Evolutionary conservation across 2,888 invertebrate genomes (phyloP).

Genomic region (Mythimna ferrago): DNA sequence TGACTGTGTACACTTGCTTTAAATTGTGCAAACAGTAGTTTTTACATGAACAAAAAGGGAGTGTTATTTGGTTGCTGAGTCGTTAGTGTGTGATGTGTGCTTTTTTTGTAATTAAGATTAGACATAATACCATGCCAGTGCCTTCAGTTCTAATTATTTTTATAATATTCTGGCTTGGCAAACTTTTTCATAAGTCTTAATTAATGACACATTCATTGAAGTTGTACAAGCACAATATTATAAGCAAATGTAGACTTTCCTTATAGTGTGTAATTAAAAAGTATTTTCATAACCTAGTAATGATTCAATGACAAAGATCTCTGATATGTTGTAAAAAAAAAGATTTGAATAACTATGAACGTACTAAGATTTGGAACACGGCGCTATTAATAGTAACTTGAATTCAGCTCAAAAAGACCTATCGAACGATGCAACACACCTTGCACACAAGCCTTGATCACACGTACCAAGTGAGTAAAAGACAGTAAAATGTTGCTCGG

Average conservation of each 20-base stretch:
- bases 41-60: background rate
- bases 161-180: background rate
- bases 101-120: constrained; percentile 2
- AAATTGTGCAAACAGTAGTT: background rate
- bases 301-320: background rate
- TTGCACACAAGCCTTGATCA: too few relatives aligned
- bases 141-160: constrained; percentile 1
- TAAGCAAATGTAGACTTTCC: background rate
- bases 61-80: background rate
- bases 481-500: too few relatives aligned
- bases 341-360: too few relatives aligned
- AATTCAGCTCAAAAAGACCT: too few relatives aligned
- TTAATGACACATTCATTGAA: background rate
- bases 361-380: too few relatives aligned
- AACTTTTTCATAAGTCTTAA: background rate
- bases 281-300: constrained; percentile 3
- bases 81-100: background rate
- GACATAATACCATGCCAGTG: background rate
- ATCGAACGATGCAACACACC: too few relatives aligned
- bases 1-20: constrained; percentile 22
- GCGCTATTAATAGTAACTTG: too few relatives aligned
- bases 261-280: background rate
- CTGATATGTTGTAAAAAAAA: background rate
- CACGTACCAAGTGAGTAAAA: too few relatives aligned
- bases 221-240: background rate